Base-by-base conservation (phyloP, 1,140 invertebrate genomes). In the Meloidogyne floridensis region DNA sequence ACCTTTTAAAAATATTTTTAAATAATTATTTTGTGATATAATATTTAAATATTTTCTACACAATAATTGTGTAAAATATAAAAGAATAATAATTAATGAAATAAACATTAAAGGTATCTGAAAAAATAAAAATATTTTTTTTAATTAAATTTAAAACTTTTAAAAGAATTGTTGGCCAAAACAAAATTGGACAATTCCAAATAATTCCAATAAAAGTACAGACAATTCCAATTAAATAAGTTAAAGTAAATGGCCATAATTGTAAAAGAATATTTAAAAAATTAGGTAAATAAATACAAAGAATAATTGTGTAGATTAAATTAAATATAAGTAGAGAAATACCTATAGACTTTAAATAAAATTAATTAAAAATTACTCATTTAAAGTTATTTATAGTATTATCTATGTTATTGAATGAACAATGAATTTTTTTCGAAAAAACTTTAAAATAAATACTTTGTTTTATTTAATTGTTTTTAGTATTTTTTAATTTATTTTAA, bases 161-260 rank as follows among this genome's bases (percentile, higher is more conserved):
- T 59, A 59, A 59, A 59, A 59, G 13, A 59, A 59, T 59, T 59
- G 56, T 59, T 59, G 56, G 56, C 56, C 56, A 59, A 59, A 59
- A 59, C 15, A 59, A 59, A 59, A 59, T 2, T 15, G 56, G 11
- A 15, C 13, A 59, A 59, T 59, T n/a, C 56, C 56, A 59, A 59
- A 59, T 59, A 59, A 59, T 59, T 59, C 56, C 56, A 59, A 59
- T 59, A 15, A 59, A 59, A 59, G 56, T 59, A 15, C 13, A 59
- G 15, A 59, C 15, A 59, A 59, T 59, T 59, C 56, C 56, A 15
- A 59, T 15, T 15, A 11, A 59, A 59, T 59, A 59, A 59, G 13
- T 3, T 59, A 59, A 59, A 59, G 56, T 15, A 59, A 59, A 59
- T 59, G 56, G 56, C 56, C 56, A 59, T 59, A 59, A 59, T 15